Percentiles rank a stretch among this genome's conserved stretches.
Conservation (phyloP, 2,113 vertebrate genomes). For the Mixornis gularis region DNA sequence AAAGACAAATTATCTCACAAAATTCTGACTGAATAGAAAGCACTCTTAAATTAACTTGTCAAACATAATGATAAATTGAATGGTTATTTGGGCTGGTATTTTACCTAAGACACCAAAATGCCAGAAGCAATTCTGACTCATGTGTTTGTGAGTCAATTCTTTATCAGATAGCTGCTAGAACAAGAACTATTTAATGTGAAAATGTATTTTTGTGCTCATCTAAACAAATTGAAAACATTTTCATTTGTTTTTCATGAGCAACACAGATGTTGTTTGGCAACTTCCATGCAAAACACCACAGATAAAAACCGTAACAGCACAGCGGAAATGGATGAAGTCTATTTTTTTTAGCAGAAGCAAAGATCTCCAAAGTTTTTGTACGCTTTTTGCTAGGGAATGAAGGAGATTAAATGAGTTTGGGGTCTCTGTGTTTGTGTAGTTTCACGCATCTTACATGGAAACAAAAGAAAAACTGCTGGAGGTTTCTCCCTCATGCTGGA, state of each 20-base stretch:
- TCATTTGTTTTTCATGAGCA: slow-evolving; percentile 43
- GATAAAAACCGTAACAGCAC: slow-evolving; percentile 52
- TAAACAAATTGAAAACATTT: slow-evolving; percentile 45
- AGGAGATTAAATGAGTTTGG: neutral
- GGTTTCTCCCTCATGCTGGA: neutral
- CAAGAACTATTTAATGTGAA: neutral
- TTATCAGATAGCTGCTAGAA: slow-evolving; percentile 17
- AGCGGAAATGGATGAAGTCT: neutral
- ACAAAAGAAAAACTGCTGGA: neutral
- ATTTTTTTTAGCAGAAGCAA: slow-evolving; percentile 13
- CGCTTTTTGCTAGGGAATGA: neutral
- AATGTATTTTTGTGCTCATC: slow-evolving; percentile 25
- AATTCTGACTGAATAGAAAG: neutral
- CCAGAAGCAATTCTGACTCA: slow-evolving; percentile 10
- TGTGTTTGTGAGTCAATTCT: slow-evolving; percentile 1
- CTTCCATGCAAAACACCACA: slow-evolving; percentile 8
- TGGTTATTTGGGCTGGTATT: neutral
- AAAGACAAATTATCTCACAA: neutral
- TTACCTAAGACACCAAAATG: neutral
- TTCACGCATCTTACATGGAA: neutral
- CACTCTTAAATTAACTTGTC: neutral
- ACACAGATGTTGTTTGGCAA: slow-evolving; percentile 59
- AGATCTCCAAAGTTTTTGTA: neutral
- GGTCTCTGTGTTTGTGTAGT: neutral
- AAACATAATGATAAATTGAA: neutral